Conservation (phyloP, 2,888 invertebrate species). For the Ethmia dodecea region DNA sequence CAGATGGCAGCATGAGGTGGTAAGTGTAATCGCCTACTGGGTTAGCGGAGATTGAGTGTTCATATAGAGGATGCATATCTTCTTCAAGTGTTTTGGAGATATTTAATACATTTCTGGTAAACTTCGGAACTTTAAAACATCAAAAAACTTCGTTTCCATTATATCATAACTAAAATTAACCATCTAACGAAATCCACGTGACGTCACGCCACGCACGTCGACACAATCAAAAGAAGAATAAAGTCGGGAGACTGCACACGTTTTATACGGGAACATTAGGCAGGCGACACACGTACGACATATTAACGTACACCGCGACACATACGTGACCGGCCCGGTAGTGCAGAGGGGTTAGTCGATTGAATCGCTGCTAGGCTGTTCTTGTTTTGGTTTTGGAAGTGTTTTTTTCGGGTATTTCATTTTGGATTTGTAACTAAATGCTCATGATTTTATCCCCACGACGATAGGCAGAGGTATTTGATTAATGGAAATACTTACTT, state of each 20-base stretch:
- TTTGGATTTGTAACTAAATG: no score
- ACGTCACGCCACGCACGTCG: conserved; percentile 48
- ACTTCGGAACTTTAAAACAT: no score
- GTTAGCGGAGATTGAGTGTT: no score
- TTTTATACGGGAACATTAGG: conserved; percentile 34
- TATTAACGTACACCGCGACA: conserved; percentile 65
- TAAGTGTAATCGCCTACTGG: no score
- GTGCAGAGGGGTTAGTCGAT: conserved; percentile 34
- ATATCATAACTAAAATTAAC: conserved; percentile 5
- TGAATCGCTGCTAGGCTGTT: conserved; percentile 37
- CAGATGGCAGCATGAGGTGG: no score
- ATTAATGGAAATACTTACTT: no score
- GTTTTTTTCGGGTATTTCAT: not conserved
- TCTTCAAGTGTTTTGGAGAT: no score
- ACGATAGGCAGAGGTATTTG: no score
- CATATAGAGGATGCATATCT: no score
- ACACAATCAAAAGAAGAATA: conserved; percentile 63
- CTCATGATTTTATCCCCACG: no score
- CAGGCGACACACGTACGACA: conserved; percentile 55
- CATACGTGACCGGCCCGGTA: conserved; percentile 44
- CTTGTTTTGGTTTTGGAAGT: not conserved
- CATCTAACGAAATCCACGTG: conserved; percentile 19
- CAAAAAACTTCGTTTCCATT: no score
- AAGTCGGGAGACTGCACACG: conserved; percentile 43
- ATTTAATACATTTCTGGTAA: no score